Base-by-base conservation (phyloP, 1,140 invertebrate genomes). In the Calycopis cecrops region DNA sequence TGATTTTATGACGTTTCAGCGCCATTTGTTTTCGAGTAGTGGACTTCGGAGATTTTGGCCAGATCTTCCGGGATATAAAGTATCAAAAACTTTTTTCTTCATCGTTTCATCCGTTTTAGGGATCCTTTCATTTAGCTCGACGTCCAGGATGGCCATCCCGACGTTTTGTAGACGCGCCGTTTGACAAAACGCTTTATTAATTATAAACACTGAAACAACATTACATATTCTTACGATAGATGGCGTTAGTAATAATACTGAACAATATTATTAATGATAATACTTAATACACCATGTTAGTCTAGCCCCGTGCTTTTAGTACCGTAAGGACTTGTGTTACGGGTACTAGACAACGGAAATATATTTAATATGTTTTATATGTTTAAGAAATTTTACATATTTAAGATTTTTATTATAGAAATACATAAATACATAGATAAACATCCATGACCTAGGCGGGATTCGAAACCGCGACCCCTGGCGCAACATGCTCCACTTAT, bases 101-200 rank as follows among this genome's bases (percentile, higher is more conserved):
- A 16, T 16, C 17, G 4, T 44, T 16, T 6, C 9, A 16, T 14
- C 0, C 3, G 14, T 0, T 18, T 57, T 9, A 9, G 67, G 66
- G 21, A 57, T 51, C 49, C 73, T 67, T 57, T 79, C 76, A 48
- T 82, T 82, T 18, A 76, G 16, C 60, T 82, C 79, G 1, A 82
- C 67, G 48, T 79, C 73, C 10, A 56, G 59, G 8, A 16, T 11
- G 11, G 67, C 55, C 11, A 50, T 47, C 9, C 72, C 62, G 4
- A 71, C 72, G 35, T 75, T 74, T 9, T 72, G 70, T 38, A 85
- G 17, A 16, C 79, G 81, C 1, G 40, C 35, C 6, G 72, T 28
- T 58, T 82, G 78, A 57, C 81, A 85, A 51, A 74, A 85, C 0
- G 72, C 69, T 62, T 81, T 76, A 11, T 82, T 85, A 35, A 85